phyloP scores from a whole-genome alignment of 2,888 invertebrate genomes.

The Leucophenga maculata region DNA sequence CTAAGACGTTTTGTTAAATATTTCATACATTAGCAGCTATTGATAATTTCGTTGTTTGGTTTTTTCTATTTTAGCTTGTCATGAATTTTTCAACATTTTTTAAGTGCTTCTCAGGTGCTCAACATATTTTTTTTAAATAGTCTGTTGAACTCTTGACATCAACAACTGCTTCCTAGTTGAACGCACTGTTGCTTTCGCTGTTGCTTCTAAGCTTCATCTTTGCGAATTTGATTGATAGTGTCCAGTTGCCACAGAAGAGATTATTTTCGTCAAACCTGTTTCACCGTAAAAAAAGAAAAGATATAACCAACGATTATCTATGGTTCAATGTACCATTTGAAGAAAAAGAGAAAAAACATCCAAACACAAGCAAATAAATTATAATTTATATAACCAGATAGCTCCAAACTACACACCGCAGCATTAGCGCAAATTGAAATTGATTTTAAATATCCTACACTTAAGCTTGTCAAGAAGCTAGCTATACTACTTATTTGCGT shows the following conservation, averaged over 20 bases:
- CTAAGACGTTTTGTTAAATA: too few species aligned
- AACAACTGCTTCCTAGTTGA: conserved; percentile 1
- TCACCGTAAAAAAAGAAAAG: background rate
- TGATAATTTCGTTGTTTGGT: too few species aligned
- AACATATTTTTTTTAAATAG: background rate
- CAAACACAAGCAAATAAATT: background rate
- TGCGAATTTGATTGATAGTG: conserved; percentile 56
- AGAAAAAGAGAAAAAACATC: conserved; percentile 30
- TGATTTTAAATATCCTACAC: conserved; percentile 10
- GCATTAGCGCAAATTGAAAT: background rate
- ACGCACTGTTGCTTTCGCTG: background rate
- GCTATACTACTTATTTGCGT: background rate
- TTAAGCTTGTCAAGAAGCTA: background rate
- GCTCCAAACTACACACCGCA: background rate
- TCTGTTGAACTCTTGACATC: background rate
- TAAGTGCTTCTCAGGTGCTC: too few species aligned
- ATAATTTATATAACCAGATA: background rate
- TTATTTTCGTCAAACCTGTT: conserved; percentile 50
- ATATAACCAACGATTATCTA: conserved; percentile 54
- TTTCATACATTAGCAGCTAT: too few species aligned
- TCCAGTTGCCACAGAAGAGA: conserved; percentile 33
- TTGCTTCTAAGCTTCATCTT: conserved; percentile 27
- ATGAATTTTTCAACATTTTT: too few species aligned
- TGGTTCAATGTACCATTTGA: conserved; percentile 59
- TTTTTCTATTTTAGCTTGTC: too few species aligned